Percentiles rank a stretch among this genome's conserved stretches.
phyloP scores from a whole-genome alignment of 2,888 invertebrate species.

The Drosophila rubida region DNA sequence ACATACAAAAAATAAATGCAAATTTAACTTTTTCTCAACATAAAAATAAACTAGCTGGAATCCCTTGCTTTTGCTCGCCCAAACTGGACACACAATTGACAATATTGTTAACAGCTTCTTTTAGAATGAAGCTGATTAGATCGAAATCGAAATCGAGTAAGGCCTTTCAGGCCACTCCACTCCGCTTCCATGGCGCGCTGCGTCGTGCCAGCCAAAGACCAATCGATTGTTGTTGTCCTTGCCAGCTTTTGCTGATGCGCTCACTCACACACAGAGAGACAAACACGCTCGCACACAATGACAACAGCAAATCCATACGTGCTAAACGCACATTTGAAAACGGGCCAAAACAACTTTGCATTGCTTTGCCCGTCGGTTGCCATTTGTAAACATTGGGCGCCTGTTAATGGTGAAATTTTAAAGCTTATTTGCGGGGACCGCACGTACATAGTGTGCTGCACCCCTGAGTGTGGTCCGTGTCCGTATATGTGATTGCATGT shows the following conservation, averaged over 20 bases:
- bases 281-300: neutral
- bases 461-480: neutral
- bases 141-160: conserved; percentile 57
- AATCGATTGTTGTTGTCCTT: conserved; percentile 35
- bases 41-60: conserved; percentile 64
- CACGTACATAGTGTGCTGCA: conserved; percentile 38
- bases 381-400: conserved; percentile 62
- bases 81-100: conserved; percentile 58
- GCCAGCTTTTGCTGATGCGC: conserved; percentile 19
- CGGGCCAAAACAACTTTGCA: conserved; percentile 39
- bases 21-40: conserved; percentile 66
- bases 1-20: conserved; percentile 61
- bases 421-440: conserved; percentile 58
- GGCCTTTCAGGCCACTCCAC: neutral
- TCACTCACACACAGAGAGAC: neutral
- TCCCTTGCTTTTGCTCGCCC: conserved; percentile 6
- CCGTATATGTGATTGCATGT: neutral
- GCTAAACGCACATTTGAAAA: conserved; percentile 53
- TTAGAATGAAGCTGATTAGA: conserved; percentile 70
- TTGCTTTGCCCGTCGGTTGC: conserved; percentile 33
- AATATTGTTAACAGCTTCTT: conserved; percentile 77
- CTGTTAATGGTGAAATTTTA: conserved; percentile 67
- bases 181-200: neutral
- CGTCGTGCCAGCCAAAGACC: conserved; percentile 1
- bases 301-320: conserved; percentile 50